phyloP scores from a whole-genome alignment of 2,797 vertebrate genomes.

The Paguma larvata region DNA sequence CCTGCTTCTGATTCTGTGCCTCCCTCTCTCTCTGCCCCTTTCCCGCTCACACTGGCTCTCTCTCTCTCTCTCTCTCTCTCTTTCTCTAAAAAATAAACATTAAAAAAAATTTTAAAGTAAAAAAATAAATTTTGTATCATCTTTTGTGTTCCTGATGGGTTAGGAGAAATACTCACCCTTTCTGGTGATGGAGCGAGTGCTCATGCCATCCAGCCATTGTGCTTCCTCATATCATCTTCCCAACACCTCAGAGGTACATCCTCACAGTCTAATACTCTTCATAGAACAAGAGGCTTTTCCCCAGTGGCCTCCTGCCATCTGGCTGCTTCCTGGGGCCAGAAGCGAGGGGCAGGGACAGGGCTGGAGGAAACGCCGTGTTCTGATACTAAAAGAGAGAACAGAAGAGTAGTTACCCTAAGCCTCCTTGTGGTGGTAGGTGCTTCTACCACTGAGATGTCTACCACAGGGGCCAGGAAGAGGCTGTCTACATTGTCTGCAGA shows the following conservation, averaged over 20 bases:
- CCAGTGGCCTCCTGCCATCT: background rate
- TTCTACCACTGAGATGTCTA: background rate
- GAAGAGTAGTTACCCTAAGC: background rate
- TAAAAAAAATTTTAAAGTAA: too few species aligned
- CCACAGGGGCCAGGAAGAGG: background rate
- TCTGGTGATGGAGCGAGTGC: background rate
- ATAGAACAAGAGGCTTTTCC: background rate
- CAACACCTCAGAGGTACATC: background rate
- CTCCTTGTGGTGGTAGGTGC: background rate
- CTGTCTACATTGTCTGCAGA: background rate
- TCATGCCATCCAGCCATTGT: rapidly evolving
- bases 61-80: too few species aligned
- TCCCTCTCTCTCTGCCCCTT: too few species aligned
- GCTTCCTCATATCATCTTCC: background rate
- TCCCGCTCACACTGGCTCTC: too few species aligned
- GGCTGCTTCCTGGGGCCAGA: background rate
- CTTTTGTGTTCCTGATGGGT: background rate
- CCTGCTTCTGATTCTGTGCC: too few species aligned
- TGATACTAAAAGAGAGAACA: background rate
- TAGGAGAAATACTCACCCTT: background rate
- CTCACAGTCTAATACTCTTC: background rate
- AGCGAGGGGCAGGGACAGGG: background rate
- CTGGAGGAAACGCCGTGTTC: background rate
- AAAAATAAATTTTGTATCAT: background rate
- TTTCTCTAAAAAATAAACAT: too few species aligned